Evolutionary conservation across 2,113 vertebrate genomes (phyloP), one percentile per base, ranked within the genome.

Genomic region (Tympanuchus pallidicinctus): DNA sequence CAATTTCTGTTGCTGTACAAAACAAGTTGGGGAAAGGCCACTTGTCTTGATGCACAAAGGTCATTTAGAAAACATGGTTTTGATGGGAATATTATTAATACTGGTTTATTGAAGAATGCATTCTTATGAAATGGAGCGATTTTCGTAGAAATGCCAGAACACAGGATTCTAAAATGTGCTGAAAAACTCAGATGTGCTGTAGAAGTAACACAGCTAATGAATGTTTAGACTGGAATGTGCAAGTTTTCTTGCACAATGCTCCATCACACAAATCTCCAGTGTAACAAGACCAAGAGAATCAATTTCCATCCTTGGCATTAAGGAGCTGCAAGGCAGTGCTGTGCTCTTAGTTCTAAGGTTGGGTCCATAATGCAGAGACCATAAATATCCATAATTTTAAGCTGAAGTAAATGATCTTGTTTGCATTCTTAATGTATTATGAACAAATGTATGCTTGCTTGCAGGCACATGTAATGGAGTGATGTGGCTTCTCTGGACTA

Each of bases 401-500:
- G 59, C 36, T 32, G 20, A 24, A 80, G n/a, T 28, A 69, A 8
- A 17, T 72, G 73, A 42, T 86, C 2, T 28, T n/a, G 15, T 71
- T 67, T 88, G 42, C 25, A 0, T 0, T 38, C 63, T 25, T 50
- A 72, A 54, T 48, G 50, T 70, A 24, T 74, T 71, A 16, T 59
- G n/a, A 89, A 56, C 38, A 67, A 64, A 50, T 2, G 2, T 0
- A 5, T 12, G 67, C 8, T 69, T 43, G 28, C 59, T 86, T 85
- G 34, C 75, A 48, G 2, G 7, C 40, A 13, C 22, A 3, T 20
- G 7, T 11, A 25, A 64, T 54, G 73, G 54, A 76, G 54, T 20
- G 32, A 2, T 25, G 47, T 90, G 77, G 22, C 50, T 89, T 93
- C 89, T 93, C 67, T 95, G 82, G 92, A 40, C 61, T 66, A 10